phyloP scores from a whole-genome alignment of 2,113 vertebrate species.

The Prochilodus magdalenae region DNA sequence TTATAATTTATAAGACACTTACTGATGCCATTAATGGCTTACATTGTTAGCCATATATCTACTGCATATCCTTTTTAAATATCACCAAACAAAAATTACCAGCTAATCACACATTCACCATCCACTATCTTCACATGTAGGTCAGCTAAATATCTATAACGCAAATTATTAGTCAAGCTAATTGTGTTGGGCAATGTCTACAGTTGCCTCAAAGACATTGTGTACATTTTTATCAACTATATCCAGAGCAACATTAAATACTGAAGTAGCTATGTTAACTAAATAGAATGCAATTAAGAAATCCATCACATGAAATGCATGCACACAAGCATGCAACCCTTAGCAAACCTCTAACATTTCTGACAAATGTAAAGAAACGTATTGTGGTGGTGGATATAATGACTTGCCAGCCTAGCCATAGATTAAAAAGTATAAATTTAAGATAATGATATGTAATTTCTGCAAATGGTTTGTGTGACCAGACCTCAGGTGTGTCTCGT shows the following conservation, averaged over 20 bases:
- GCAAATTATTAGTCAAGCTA: neutral
- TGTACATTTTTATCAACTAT: no score
- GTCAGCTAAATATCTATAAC: neutral
- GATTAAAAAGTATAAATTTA: no score
- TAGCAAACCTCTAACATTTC: no score
- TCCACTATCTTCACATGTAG: neutral
- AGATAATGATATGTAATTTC: no score
- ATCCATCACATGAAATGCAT: neutral
- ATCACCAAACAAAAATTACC: neutral
- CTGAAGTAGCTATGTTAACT: neutral
- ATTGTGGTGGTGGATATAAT: no score
- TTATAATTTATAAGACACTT: no score
- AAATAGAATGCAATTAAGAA: neutral
- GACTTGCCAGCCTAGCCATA: no score
- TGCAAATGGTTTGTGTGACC: conserved; percentile 9
- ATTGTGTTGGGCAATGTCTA: neutral
- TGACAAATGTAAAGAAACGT: no score
- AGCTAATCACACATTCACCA: neutral
- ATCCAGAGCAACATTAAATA: neutral
- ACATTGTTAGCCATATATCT: no score
- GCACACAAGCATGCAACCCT: no score
- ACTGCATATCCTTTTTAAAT: no score
- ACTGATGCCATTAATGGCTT: no score
- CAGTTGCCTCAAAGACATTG: neutral
- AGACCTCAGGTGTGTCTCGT: conserved; percentile 87